Evolutionary conservation across 1,140 invertebrate genomes (phyloP), one percentile per base, ranked within the genome.

Genomic region (Pinna nobilis): DNA sequence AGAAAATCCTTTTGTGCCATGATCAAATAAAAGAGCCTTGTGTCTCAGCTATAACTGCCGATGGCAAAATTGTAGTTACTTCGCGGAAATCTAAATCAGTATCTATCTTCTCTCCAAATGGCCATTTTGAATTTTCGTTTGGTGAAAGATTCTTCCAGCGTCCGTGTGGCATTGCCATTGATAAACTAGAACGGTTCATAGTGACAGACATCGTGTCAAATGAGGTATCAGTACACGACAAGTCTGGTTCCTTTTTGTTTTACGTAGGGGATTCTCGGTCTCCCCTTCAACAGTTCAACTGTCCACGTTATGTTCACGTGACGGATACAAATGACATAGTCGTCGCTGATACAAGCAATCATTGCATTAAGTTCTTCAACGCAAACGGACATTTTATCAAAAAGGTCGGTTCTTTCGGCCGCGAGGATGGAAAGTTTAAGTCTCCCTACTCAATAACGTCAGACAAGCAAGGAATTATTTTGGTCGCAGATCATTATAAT

Each of bases 401-500:
- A 7, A 90, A 93, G 1, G 94, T 96, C 80, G 95, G 94, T 3
- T 90, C 91, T 44, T 93, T 94, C 77, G 94, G 94, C 0, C 92
- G 93, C 60, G 90, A 90, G 3, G 92, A 94, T 72, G 94, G 95
- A 0, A 92, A 95, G 82, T 90, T 97, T 5, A 95, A 94, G 75
- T 91, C 95, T 50, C 96, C 97, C 0, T 98, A 97, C 95, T 97
- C 96, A 0, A 91, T 98, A 4, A 94, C 94, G 71, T 94, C 94
- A 33, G 94, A 97, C 85, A 91, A 91, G 57, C 91, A 93, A 51
- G 94, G 95, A 0, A 91, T 95, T 75, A 93, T 97, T 15, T 91
- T 97, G n/a, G 92, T 98, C 1, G 95, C 96, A 1, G 96, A 98
- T 87, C 92, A 96, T 76, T 95, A 95, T 79, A 98, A 98, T 86